These are phyloP conservation scores for Plestiodon gilberti DNA, from an alignment of 2,113 vertebrate species.

Conservation along the genomic window DNA sequence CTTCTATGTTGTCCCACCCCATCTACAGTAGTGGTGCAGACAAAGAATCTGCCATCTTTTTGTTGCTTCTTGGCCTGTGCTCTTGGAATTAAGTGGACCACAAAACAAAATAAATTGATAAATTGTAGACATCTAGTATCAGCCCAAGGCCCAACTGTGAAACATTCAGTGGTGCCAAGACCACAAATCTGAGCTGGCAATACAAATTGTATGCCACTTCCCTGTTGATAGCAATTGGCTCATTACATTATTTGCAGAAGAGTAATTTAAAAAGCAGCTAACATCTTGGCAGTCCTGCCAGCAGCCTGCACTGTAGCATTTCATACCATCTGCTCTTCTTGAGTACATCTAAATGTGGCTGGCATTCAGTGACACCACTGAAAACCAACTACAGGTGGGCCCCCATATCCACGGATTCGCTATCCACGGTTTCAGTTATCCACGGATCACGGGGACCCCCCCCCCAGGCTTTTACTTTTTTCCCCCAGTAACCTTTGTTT, in stretches of 20 bases:
- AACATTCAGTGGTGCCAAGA: not conserved
- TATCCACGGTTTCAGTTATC: too few relatives aligned
- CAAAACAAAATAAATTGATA: not conserved
- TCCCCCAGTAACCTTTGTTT: too few relatives aligned
- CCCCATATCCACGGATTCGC: too few relatives aligned
- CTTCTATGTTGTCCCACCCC: too few relatives aligned
- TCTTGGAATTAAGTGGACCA: not conserved
- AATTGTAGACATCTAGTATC: not conserved
- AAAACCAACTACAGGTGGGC: slow-evolving; percentile 9
- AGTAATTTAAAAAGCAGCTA: not conserved
- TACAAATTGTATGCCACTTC: not conserved
- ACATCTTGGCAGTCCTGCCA: not conserved
- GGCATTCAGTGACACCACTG: not conserved
- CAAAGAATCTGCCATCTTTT: not conserved
- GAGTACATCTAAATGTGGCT: not conserved
- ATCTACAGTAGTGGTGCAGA: not conserved
- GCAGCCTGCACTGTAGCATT: not conserved
- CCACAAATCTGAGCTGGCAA: not conserved
- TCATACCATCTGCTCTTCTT: slow-evolving; percentile 23
- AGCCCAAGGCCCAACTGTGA: not conserved
- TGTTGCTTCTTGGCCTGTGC: not conserved
- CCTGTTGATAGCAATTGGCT: slow-evolving; percentile 1
- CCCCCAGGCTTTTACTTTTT: too few relatives aligned
- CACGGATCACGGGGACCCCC: too few relatives aligned
- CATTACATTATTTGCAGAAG: slow-evolving; percentile 2